These are phyloP conservation scores for Pluvianellus socialis DNA, from an alignment of 2,113 vertebrate species.

Conservation along the genomic window DNA sequence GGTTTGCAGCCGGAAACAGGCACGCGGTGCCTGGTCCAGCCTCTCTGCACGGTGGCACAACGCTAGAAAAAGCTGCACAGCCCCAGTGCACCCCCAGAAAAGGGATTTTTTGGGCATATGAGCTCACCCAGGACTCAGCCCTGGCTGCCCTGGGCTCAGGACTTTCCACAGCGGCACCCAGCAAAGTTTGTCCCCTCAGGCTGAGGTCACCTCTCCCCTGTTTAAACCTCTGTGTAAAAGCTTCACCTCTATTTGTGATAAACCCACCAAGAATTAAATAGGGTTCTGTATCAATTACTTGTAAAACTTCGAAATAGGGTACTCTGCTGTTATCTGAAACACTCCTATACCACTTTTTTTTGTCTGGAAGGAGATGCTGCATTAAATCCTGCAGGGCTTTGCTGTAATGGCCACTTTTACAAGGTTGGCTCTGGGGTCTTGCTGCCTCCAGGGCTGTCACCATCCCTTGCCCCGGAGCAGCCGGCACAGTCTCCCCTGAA, in stretches of 20 bases:
- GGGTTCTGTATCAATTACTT: neutral
- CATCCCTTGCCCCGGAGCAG: neutral
- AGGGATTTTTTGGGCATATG: neutral
- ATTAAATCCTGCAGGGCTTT: neutral
- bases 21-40: neutral
- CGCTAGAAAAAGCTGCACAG: rapidly evolving
- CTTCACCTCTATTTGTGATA: neutral
- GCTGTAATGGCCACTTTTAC: neutral
- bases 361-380: neutral
- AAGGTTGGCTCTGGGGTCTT: neutral
- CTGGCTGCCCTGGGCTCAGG: neutral
- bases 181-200: neutral
- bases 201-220: neutral
- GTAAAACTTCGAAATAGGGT: neutral
- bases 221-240: neutral
- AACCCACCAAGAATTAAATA: neutral
- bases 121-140: neutral
- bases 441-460: neutral
- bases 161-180: neutral
- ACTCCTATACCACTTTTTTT: neutral
- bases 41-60: neutral
- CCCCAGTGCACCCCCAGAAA: neutral
- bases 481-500: neutral
- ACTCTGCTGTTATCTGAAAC: neutral
- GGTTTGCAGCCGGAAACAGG: rapidly evolving